Base-by-base conservation (phyloP, 2,888 invertebrate species). In the Pseudeuparius sepicola region DNA sequence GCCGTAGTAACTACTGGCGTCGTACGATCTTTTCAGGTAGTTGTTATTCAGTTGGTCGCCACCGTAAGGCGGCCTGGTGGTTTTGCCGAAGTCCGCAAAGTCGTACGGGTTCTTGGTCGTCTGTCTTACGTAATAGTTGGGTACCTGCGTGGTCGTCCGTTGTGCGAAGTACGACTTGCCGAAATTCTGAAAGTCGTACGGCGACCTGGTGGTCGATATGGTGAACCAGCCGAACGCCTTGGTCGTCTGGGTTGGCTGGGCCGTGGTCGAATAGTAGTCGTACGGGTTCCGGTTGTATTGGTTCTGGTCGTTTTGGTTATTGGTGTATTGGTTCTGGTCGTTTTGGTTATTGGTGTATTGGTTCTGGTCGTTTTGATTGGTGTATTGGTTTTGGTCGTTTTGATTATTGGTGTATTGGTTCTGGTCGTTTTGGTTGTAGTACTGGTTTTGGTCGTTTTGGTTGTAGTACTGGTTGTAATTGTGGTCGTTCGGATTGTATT, bases 41-140 rank as follows among this genome's bases (percentile, higher is more conserved):
- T 63, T 63, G 47, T 59, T 62, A 45, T 59, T 58, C 25, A 57
- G 44, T 38, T 56, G 52, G 38, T 54, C 53, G 37, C 53, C 38
- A 54, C 60, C 57, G 47, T 65, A 66, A 3, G 65, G 66, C 49
- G 61, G 71, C 57, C 70, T 71, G 4, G 75, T 74, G 2, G 76
- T 73, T 52, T 55, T 59, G 32, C 58, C 63, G 49, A 64, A 64
- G 49, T 64, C 59, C 37, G 60, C 60, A 51, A 66, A 66, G 51
- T 67, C 60, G 49, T 66, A 67, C 6, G 67, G 67, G 48, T 60
- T 71, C 57, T 70, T 73, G 6, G 76, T 75, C 2, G 77, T 75
- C 31, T 51, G 55, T 47, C 50, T 55, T 58, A 61, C 54, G 52
- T 59, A 45, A 23, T 41, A 45, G 26, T 42, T 40, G 39, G 36